phyloP scores from a whole-genome alignment of 2,888 invertebrate genomes.

The Amphimallon solstitiale region DNA sequence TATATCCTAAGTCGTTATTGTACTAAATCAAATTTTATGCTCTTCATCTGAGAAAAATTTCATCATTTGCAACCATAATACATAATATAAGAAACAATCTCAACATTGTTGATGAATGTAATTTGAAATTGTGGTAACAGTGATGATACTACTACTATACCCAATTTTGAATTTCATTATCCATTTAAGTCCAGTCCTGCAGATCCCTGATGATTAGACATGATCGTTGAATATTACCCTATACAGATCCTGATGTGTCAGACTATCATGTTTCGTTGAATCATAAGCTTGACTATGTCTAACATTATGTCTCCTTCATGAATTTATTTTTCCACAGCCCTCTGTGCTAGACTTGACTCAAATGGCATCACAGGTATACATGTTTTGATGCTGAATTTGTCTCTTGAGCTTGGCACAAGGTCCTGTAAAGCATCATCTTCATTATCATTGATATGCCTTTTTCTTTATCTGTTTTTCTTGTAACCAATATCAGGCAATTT shows the following conservation, averaged over 20 bases:
- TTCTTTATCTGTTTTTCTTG: slow-evolving; percentile 27
- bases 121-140: no score
- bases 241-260: slow-evolving; percentile 29
- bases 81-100: no score
- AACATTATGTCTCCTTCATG: no score
- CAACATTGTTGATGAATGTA: no score
- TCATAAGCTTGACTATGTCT: slow-evolving; percentile 24
- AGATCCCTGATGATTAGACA: background rate
- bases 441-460: slow-evolving; percentile 1
- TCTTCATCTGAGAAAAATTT: no score
- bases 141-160: no score
- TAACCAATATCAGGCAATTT: slow-evolving; percentile 24
- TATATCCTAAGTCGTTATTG: slow-evolving; percentile 11
- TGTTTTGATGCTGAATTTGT: slow-evolving; percentile 5
- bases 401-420: slow-evolving; percentile 1
- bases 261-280: slow-evolving; percentile 20
- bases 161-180: no score
- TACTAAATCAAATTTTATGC: background rate
- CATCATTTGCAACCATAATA: no score
- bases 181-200: no score
- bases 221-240: slow-evolving; percentile 27
- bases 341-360: no score
- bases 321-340: no score
- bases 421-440: slow-evolving; percentile 5
- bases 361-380: slow-evolving; percentile 15